Base-by-base conservation (phyloP, 2,113 vertebrate genomes). In the Climacteris rufus region DNA sequence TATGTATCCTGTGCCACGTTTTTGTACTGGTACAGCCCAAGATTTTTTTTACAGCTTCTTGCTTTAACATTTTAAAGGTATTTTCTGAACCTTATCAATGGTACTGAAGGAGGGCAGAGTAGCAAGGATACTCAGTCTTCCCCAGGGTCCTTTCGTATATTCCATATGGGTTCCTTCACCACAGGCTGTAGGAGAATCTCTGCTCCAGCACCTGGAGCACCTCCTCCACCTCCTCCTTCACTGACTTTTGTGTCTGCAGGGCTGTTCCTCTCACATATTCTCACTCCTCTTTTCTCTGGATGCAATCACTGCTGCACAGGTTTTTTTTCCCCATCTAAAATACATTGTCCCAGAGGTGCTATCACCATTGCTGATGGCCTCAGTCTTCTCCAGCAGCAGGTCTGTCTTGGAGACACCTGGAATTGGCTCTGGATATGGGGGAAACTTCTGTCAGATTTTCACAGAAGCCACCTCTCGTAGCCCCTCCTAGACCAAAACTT, bases 331-430 rank as follows among this genome's bases (percentile, higher is more conserved):
- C 4, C 18, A 28, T 64, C 69, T 69, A 33, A 50, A 68, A 35
- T 60, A 45, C 9, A 11, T 35, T 74, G 40, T 31, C 25, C 9
- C 35, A 61, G 23, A 61, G 13, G 4, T 4, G 2, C 15, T 86
- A 18, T 47, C 40, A 60, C 2, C 0, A 0, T 44, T 0, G 1
- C 9, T 81, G n/a, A 20, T 35, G 6, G 45, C 23, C 27, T 80
- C 20, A 39, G 47, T 19, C 68, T 70, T 30, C 19, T 20, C 20
- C 35, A 52, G 47, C 65, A 68, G 23, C 49, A 70, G 47, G 20
- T 52, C 20, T 5, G 14, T 37, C 20, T 50, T 52, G 66, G 27
- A 52, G n/a, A 13, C 20, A 10, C 10, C n/a, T 47, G 30, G 4
- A 30, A n/a, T 5, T 69, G 40, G 3, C 18, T 42, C 30, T 63